Percentiles rank a stretch among this genome's conserved stretches.
Evolutionary conservation across 2,797 vertebrate genomes (phyloP).

Genomic region (Falco rusticolus): DNA sequence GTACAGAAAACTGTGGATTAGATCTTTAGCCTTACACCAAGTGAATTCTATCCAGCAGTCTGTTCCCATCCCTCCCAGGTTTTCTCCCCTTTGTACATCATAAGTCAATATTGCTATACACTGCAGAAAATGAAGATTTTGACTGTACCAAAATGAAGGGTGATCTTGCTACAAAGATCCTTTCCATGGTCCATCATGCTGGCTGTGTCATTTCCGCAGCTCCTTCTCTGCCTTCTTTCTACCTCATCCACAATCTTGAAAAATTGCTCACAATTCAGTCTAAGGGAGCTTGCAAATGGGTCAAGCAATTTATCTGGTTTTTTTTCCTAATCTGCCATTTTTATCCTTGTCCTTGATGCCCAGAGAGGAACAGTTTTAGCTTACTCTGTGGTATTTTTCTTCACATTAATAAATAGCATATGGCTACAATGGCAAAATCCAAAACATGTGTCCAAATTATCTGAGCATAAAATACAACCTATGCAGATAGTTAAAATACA

Average conservation of each 20-base stretch:
- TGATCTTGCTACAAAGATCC: background rate
- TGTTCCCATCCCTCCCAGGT: background rate
- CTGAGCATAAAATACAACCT: slow-evolving; percentile 49
- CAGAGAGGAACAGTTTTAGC: background rate
- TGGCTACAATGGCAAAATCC: slow-evolving; percentile 45
- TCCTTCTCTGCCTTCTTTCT: background rate
- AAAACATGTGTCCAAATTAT: slow-evolving; percentile 62
- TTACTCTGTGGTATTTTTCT: background rate
- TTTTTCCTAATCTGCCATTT: background rate
- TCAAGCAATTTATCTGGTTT: background rate
- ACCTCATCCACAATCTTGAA: background rate
- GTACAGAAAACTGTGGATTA: background rate
- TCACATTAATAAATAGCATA: slow-evolving; percentile 51
- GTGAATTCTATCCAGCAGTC: background rate
- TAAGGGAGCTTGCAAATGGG: background rate
- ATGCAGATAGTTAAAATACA: background rate
- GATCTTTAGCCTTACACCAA: background rate
- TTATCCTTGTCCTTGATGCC: background rate
- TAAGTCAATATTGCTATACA: background rate
- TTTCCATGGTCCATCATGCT: background rate
- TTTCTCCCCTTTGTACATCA: background rate
- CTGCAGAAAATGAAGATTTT: background rate
- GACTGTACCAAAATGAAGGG: background rate
- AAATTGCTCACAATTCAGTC: background rate
- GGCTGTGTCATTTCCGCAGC: background rate